Percentiles rank a stretch among this genome's conserved stretches.
Evolutionary conservation across 2,888 invertebrate genomes (phyloP).

Genomic region (Drosophila nigritarsus): DNA sequence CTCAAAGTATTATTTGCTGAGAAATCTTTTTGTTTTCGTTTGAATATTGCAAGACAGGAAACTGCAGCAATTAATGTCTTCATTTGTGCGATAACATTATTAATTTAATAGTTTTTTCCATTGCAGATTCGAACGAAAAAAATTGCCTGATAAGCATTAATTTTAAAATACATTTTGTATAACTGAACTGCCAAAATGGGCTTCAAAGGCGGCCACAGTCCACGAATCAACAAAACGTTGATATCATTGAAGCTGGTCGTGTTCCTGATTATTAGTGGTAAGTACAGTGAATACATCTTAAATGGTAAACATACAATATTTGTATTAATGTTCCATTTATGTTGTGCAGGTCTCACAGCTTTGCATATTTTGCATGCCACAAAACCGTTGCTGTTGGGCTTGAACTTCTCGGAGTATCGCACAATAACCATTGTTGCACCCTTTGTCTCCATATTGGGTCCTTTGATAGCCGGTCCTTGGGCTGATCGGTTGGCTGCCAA

Average conservation of each 20-base stretch:
- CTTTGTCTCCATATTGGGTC: conserved; percentile 91
- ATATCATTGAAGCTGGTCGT: conserved; percentile 92
- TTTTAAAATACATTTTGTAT: conserved; percentile 3
- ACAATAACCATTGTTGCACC: conserved; percentile 92
- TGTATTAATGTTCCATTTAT: background rate
- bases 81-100: background rate
- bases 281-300: conserved; percentile 40
- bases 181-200: conserved; percentile 71
- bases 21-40: background rate
- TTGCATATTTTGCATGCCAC: conserved; percentile 92
- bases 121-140: conserved; percentile 22
- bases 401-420: conserved; percentile 90
- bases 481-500: conserved; percentile 87
- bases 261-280: conserved; percentile 93
- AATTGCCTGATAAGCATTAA: background rate
- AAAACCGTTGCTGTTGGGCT: conserved; percentile 86
- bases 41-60: conserved; percentile 7
- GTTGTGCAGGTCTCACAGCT: conserved; percentile 90
- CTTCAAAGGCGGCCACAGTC: conserved; percentile 80
- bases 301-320: background rate
- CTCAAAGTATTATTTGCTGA: background rate
- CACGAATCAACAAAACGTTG: conserved; percentile 89
- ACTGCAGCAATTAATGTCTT: background rate
- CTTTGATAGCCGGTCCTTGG: conserved; percentile 91
- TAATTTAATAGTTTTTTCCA: background rate